Conservation (phyloP, 2,113 vertebrate species). For the Andinoacara biseriatus region DNA sequence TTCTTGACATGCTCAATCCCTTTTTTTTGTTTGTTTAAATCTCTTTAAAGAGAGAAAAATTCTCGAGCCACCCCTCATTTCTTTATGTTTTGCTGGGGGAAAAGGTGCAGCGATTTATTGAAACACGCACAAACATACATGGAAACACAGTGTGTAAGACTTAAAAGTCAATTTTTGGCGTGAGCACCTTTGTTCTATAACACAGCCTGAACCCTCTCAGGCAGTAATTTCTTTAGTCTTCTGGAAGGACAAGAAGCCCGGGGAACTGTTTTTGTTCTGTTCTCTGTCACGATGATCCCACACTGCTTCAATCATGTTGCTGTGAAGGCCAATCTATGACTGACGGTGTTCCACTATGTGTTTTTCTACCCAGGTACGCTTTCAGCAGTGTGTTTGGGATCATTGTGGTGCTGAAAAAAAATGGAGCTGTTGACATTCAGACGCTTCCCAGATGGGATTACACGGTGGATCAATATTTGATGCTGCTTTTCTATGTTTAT, state of each 20-base stretch:
- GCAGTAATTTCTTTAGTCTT: too few relatives aligned
- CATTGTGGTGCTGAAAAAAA: background rate
- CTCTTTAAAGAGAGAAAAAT: background rate
- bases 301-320: too few relatives aligned
- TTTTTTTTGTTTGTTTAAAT: background rate
- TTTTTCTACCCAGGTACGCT: background rate
- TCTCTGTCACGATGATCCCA: too few relatives aligned
- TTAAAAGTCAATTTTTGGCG: background rate
- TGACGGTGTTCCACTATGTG: background rate
- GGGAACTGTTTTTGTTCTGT: too few relatives aligned
- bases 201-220: background rate
- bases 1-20: too few relatives aligned
- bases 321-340: background rate
- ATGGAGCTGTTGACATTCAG: background rate
- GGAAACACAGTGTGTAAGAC: background rate
- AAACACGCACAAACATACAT: background rate
- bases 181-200: background rate
- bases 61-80: background rate
- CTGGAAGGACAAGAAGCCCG: too few relatives aligned
- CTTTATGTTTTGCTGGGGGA: too few relatives aligned
- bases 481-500: too few relatives aligned
- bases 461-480: too few relatives aligned
- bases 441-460: background rate
- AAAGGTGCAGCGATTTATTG: background rate
- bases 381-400: background rate